Evolutionary conservation across 2,888 invertebrate species (phyloP).

Genomic region (Volucella zonaria): DNA sequence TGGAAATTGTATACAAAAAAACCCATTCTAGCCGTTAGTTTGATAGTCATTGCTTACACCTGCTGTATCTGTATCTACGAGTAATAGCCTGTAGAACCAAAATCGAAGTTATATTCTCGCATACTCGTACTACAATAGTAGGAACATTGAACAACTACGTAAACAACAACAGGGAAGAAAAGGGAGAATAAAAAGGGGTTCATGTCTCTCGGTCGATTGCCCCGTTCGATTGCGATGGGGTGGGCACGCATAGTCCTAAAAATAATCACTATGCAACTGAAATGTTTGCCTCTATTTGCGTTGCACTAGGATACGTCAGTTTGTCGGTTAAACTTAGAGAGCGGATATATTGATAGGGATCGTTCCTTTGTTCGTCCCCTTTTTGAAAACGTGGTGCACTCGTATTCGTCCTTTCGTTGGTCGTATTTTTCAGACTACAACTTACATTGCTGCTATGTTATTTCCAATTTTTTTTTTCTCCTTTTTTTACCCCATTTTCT

Average conservation of each 20-base stretch:
- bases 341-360: constrained; percentile 59
- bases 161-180: constrained; percentile 13
- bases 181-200: constrained; percentile 11
- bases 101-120: too few species aligned
- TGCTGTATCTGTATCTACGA: too few species aligned
- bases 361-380: constrained; percentile 64
- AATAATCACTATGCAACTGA: constrained; percentile 61
- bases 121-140: too few species aligned
- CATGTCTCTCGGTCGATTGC: constrained; percentile 21
- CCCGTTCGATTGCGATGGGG: constrained; percentile 32
- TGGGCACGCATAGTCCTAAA: constrained; percentile 63
- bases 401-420: constrained; percentile 57
- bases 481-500: not conserved
- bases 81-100: too few species aligned
- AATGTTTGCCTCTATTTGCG: constrained; percentile 54
- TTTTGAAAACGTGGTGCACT: constrained; percentile 37
- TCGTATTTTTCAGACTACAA: constrained; percentile 33
- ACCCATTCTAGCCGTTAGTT: too few species aligned
- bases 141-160: not conserved
- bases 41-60: too few species aligned
- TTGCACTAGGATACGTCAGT: constrained; percentile 64
- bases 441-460: not conserved
- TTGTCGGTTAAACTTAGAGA: constrained; percentile 58
- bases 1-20: too few species aligned
- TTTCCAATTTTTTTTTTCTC: constrained; percentile 7